Evolutionary conservation across 2,113 vertebrate genomes (phyloP), one percentile per base, ranked within the genome.

Genomic region (Kobus ellipsiprymnus): DNA sequence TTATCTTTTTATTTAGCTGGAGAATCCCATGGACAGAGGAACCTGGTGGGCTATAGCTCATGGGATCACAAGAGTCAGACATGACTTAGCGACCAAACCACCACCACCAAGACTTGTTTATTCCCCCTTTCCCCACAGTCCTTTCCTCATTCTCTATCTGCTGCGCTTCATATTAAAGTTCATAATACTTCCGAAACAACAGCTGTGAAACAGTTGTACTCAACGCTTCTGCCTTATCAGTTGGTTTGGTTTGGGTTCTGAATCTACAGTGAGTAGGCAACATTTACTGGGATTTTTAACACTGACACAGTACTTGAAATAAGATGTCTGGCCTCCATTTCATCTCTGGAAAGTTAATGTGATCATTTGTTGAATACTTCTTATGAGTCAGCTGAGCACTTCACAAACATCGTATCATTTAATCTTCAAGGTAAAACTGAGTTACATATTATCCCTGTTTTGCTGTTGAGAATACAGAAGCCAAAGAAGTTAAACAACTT

Each of bases 341-440:
- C 86, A 86, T 86, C 50, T 59, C 7, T 52, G 60, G 57, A 81
- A 87, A 64, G 25, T 48, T 74, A 93, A 85, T 84, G 78, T 71
- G 91, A 80, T 59, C 44, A 87, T 62, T 52, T 55, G 88, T 2
- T 78, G 55, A 91, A 55, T 36, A 90, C n/a, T 81, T 87, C 48
- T 60, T 74, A 27, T 25, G 52, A 95, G 29, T 93, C 46, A 83
- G 30, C 62, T 27, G 44, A 83, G 62, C n/a, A 44, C 48, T 50
- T 77, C 30, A 44, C 21, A 84, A 59, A 94, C 23, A 86, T 60
- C 67, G 0, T 74, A 82, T 80, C 33, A 90, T 57, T 96, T 92
- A 81, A 91, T 48, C 74, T 87, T 94, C 44, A 78, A 84, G 54
- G 67, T 29, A 91, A 91, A 97, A 92, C 33, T 85, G n/a, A 91